These are phyloP conservation scores for Candidula unifasciata DNA, from an alignment of 2,888 invertebrate species.

Conservation along the genomic window DNA sequence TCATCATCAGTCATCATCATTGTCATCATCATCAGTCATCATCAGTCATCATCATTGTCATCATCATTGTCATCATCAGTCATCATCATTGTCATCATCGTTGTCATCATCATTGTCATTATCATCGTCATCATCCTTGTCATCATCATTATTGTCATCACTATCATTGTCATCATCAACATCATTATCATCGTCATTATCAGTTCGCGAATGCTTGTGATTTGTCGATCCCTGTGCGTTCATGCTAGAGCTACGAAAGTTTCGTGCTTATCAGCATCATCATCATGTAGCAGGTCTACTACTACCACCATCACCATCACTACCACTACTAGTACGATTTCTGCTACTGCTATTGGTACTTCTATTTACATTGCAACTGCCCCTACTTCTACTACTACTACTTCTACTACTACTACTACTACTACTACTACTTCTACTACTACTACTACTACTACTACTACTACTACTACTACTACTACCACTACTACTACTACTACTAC, in stretches of 20 bases:
- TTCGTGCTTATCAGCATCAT: too few relatives aligned
- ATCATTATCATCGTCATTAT: too few relatives aligned
- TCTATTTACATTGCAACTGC: not conserved
- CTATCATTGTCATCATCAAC: too few relatives aligned
- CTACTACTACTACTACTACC: slow-evolving; percentile 37
- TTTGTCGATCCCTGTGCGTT: too few relatives aligned
- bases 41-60: not conserved
- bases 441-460: slow-evolving; percentile 39
- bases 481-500: slow-evolving; percentile 34
- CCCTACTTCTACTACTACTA: slow-evolving; percentile 20
- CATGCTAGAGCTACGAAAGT: too few relatives aligned
- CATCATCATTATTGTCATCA: not conserved
- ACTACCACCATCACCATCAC: slow-evolving; percentile 25
- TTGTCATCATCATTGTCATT: not conserved
- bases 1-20: slow-evolving; percentile 3
- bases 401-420: slow-evolving; percentile 36
- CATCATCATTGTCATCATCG: not conserved
- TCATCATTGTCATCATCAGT: not conserved
- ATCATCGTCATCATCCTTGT: not conserved
- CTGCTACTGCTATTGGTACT: not conserved
- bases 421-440: slow-evolving; percentile 37
- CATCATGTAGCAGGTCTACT: too few relatives aligned
- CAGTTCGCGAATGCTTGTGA: too few relatives aligned
- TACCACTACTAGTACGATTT: slow-evolving; percentile 28
- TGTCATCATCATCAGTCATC: not conserved